Evolutionary conservation across 2,888 invertebrate species (phyloP).

Genomic region (Tryphoninae sp.): DNA sequence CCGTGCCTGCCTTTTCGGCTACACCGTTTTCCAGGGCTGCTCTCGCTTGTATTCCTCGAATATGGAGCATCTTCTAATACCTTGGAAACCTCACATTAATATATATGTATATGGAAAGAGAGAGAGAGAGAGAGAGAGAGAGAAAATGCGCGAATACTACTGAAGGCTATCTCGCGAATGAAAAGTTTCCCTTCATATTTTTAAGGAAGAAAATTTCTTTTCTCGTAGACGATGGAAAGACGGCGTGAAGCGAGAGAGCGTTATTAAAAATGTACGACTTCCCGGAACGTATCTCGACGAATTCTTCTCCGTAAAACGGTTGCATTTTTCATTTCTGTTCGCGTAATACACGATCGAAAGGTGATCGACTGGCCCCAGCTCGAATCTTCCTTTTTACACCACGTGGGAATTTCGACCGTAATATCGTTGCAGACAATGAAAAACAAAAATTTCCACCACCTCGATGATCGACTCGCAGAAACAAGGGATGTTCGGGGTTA

Average conservation of each 20-base stretch:
- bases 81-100: no score
- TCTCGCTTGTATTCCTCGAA: not conserved
- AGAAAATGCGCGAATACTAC: not conserved
- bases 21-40: not conserved
- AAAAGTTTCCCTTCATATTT: slow-evolving; percentile 14
- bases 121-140: no score
- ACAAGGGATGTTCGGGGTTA: not conserved
- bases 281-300: slow-evolving; percentile 22
- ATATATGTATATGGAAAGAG: no score
- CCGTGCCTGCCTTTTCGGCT: slow-evolving; percentile 27
- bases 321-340: slow-evolving; percentile 17
- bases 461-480: not conserved
- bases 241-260: slow-evolving; percentile 13
- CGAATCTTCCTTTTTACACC: not conserved
- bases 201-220: not conserved
- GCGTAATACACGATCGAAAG: not conserved
- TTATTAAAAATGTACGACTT: slow-evolving; percentile 60
- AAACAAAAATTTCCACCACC: not conserved
- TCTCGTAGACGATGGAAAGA: slow-evolving; percentile 14
- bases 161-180: not conserved
- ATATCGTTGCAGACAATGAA: not conserved
- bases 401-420: not conserved
- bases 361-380: not conserved
- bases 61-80: slow-evolving; percentile 11
- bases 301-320: slow-evolving; percentile 18